phyloP scores from a whole-genome alignment of 2,797 vertebrate species.

The Mormyrus hasselquistii region DNA sequence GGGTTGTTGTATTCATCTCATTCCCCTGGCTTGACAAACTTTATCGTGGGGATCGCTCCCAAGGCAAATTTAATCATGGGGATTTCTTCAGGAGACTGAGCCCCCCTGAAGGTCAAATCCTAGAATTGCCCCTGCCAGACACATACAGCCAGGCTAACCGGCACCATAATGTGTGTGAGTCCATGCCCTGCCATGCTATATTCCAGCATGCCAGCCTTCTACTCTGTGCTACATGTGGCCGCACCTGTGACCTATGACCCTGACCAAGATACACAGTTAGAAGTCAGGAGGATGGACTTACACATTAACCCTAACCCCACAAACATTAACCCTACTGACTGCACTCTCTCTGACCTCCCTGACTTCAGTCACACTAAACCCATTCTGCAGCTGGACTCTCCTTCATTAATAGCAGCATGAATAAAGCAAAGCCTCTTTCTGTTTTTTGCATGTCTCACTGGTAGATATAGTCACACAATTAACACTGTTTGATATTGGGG shows the following conservation, averaged over 20 bases:
- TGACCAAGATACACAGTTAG: background rate
- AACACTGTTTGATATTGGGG: background rate
- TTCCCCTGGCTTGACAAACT: background rate
- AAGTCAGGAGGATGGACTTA: background rate
- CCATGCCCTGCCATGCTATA: background rate
- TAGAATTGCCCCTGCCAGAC: background rate
- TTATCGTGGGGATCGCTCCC: background rate
- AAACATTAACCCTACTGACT: background rate
- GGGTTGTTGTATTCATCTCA: background rate
- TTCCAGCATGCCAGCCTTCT: background rate
- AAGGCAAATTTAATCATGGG: background rate
- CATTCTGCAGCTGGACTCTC: background rate
- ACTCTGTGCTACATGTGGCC: background rate
- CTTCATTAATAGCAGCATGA: background rate
- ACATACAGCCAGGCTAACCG: background rate
- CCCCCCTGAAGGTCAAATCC: background rate
- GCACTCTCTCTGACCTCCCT: background rate
- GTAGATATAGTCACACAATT: background rate
- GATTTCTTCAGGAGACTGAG: background rate
- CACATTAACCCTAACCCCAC: background rate
- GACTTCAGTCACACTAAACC: background rate
- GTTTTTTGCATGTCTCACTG: conserved; percentile 15
- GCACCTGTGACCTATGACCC: background rate
- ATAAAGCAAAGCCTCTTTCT: background rate
- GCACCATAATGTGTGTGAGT: background rate